Conservation (phyloP, 1,140 invertebrate genomes). For the Plodia interpunctella region DNA sequence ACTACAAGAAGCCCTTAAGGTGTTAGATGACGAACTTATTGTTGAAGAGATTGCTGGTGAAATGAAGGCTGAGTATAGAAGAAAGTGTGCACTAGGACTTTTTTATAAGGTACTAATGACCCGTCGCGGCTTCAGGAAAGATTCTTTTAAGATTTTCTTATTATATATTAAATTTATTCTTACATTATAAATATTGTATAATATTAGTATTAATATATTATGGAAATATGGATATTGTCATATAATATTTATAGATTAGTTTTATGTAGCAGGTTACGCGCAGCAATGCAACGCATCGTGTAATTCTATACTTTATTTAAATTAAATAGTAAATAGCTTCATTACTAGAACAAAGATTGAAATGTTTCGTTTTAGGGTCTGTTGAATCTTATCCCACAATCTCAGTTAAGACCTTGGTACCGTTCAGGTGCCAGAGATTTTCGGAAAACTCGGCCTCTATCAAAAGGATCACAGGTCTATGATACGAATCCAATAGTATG, state of each 20-base stretch:
- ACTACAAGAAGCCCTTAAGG: slow-evolving; percentile 77
- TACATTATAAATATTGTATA: too few species aligned
- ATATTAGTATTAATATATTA: too few species aligned
- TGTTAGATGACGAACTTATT: slow-evolving; percentile 79
- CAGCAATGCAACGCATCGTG: too few species aligned
- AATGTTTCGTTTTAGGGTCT: slow-evolving; percentile 33
- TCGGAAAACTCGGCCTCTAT: slow-evolving; percentile 75
- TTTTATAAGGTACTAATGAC: slow-evolving; percentile 82
- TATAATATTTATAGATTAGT: too few species aligned
- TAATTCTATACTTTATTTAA: too few species aligned
- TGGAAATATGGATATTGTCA: too few species aligned
- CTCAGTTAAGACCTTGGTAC: slow-evolving; percentile 25
- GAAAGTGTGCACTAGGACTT: slow-evolving; percentile 79
- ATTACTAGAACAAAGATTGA: too few species aligned
- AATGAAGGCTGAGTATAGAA: slow-evolving; percentile 81
- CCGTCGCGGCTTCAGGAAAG: too few species aligned
- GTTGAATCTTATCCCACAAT: slow-evolving; percentile 34
- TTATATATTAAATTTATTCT: too few species aligned
- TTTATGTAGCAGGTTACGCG: too few species aligned
- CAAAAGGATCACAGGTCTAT: slow-evolving; percentile 80
- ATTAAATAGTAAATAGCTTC: too few species aligned
- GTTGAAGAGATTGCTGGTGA: slow-evolving; percentile 80
- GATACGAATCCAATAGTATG: slow-evolving; percentile 80
- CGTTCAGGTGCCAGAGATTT: slow-evolving; percentile 61
- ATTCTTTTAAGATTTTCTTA: too few species aligned